Conservation (phyloP, 2,888 invertebrate species). For the Euspilapteryx auroguttella region DNA sequence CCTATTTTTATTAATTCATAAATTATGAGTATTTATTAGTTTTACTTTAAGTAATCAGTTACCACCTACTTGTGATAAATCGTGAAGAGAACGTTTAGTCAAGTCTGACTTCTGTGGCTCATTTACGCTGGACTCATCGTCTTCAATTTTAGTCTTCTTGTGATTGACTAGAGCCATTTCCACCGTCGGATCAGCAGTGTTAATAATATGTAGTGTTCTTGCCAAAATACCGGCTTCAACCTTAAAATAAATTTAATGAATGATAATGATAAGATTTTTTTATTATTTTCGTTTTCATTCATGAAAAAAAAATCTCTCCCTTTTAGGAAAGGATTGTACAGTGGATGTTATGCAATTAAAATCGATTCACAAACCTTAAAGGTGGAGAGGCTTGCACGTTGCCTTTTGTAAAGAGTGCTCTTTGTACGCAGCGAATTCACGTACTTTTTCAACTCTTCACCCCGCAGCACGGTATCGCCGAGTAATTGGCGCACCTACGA, state of each 20-base stretch:
- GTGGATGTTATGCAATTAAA: no score
- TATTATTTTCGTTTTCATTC: no score
- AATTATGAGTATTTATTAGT: neutral
- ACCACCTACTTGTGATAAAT: slow-evolving; percentile 39
- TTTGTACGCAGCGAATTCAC: slow-evolving; percentile 79
- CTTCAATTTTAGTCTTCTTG: slow-evolving; percentile 47
- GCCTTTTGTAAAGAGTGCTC: slow-evolving; percentile 80
- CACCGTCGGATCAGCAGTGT: slow-evolving; percentile 55
- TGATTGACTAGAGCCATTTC: slow-evolving; percentile 53
- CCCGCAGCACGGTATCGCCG: slow-evolving; percentile 72
- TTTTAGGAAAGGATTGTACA: no score
- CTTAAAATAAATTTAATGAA: slow-evolving; percentile 16
- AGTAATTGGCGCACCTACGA: slow-evolving; percentile 49
- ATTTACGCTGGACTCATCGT: slow-evolving; percentile 62
- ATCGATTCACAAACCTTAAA: no score
- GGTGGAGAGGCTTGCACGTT: slow-evolving; percentile 73
- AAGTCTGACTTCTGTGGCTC: slow-evolving; percentile 32
- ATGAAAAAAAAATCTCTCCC: no score
- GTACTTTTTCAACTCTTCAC: slow-evolving; percentile 84
- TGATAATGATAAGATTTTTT: no score
- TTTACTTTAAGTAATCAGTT: neutral
- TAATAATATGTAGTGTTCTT: slow-evolving; percentile 75
- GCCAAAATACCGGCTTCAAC: slow-evolving; percentile 77
- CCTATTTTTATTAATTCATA: neutral
- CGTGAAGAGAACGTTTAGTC: slow-evolving; percentile 42